Percentiles rank a stretch among this genome's conserved stretches.
These are phyloP conservation scores for Argyra leucocephala DNA, from an alignment of 2,888 invertebrate species.

Conservation along the genomic window DNA sequence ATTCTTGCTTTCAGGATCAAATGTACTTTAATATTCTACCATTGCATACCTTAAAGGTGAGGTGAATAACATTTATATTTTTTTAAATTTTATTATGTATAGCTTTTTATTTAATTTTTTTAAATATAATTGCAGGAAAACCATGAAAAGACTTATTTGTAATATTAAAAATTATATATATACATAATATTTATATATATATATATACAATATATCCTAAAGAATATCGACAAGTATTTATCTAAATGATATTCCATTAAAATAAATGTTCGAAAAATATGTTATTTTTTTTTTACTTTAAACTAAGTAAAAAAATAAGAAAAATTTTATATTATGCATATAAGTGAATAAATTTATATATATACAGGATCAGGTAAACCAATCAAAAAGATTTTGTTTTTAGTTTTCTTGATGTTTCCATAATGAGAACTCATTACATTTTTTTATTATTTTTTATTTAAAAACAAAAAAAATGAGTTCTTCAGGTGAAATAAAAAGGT, in stretches of 20 bases:
- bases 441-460: background rate
- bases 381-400: background rate
- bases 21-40: too few relatives aligned
- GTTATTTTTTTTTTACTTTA: too few relatives aligned
- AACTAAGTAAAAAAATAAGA: background rate
- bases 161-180: background rate
- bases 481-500: background rate
- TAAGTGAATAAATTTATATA: background rate
- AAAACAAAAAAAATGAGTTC: background rate
- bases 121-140: background rate
- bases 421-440: background rate
- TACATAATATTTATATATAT: too few relatives aligned
- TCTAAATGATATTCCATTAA: constrained; percentile 6
- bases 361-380: background rate
- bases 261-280: background rate
- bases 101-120: too few relatives aligned
- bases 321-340: background rate
- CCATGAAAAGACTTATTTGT: background rate
- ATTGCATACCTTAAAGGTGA: too few relatives aligned
- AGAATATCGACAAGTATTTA: constrained; percentile 4
- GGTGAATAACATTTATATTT: background rate
- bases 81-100: background rate
- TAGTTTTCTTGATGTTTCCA: background rate
- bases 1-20: too few relatives aligned
- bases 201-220: too few relatives aligned